Percentiles rank a stretch among this genome's conserved stretches.
These are phyloP conservation scores for Suncus etruscus DNA, from an alignment of 2,113 vertebrate species.

Conservation along the genomic window DNA sequence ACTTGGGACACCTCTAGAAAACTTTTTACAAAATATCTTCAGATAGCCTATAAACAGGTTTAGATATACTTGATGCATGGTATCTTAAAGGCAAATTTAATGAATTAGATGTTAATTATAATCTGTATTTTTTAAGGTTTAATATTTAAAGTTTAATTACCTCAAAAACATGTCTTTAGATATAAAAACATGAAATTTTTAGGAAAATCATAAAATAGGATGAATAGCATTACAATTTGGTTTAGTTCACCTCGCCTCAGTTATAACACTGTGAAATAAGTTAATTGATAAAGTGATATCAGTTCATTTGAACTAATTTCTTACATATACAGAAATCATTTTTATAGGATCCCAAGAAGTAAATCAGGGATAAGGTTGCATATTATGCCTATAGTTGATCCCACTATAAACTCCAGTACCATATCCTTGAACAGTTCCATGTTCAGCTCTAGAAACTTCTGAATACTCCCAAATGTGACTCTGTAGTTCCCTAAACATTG, in stretches of 20 bases:
- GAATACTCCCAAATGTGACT: no score
- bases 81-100: not conserved
- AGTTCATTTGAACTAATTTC: not conserved
- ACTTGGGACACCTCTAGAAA: not conserved
- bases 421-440: not conserved
- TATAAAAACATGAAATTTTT: constrained; percentile 46
- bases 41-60: constrained; percentile 41
- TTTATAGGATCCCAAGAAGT: no score
- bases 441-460: no score
- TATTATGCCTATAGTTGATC: no score
- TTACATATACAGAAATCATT: not conserved
- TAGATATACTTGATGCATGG: constrained; percentile 6
- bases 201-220: constrained; percentile 43
- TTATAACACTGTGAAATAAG: constrained; percentile 56
- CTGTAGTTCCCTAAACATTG: no score
- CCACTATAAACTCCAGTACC: not conserved
- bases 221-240: constrained; percentile 15
- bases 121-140: not conserved
- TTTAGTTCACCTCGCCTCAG: constrained; percentile 38
- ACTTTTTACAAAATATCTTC: not conserved
- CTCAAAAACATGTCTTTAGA: constrained; percentile 36
- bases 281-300: not conserved
- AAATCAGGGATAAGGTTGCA: no score
- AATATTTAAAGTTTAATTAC: constrained; percentile 12
- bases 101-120: constrained; percentile 43